Percentiles rank a stretch among this genome's conserved stretches.
Evolutionary conservation across 2,113 vertebrate genomes (phyloP).

Genomic region (Leucoraja erinaceus): DNA sequence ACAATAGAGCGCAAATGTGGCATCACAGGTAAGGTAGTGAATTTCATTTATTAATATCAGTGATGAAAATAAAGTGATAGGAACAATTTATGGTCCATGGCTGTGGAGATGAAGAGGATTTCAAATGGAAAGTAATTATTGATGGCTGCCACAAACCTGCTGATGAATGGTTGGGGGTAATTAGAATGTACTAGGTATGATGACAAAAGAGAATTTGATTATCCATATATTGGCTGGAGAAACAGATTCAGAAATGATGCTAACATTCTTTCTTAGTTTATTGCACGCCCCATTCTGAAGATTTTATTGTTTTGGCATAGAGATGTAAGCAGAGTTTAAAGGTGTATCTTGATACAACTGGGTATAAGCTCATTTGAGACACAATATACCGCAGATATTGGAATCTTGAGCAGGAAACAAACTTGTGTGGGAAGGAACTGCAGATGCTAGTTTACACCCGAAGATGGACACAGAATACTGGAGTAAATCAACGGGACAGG

Average conservation of each 20-base stretch:
- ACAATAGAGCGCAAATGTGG: background rate
- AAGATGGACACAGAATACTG: no score
- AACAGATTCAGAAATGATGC: background rate
- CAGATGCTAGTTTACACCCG: no score
- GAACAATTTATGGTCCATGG: background rate
- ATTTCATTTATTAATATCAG: background rate
- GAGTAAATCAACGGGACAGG: no score
- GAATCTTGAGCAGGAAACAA: no score
- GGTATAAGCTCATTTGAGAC: no score
- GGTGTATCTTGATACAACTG: background rate
- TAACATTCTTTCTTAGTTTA: background rate
- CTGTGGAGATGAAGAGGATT: background rate
- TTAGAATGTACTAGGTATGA: background rate
- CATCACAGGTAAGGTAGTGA: background rate
- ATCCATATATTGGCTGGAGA: background rate
- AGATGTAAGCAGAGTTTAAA: background rate
- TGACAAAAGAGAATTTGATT: background rate
- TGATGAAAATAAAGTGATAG: background rate
- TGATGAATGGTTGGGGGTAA: background rate
- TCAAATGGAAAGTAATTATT: background rate
- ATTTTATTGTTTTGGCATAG: background rate
- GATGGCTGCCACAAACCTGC: background rate
- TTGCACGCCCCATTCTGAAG: background rate
- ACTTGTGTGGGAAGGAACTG: no score
- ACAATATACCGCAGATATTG: no score